These are phyloP conservation scores for Flexamia atlantica DNA, from an alignment of 2,888 invertebrate genomes.

Conservation along the genomic window DNA sequence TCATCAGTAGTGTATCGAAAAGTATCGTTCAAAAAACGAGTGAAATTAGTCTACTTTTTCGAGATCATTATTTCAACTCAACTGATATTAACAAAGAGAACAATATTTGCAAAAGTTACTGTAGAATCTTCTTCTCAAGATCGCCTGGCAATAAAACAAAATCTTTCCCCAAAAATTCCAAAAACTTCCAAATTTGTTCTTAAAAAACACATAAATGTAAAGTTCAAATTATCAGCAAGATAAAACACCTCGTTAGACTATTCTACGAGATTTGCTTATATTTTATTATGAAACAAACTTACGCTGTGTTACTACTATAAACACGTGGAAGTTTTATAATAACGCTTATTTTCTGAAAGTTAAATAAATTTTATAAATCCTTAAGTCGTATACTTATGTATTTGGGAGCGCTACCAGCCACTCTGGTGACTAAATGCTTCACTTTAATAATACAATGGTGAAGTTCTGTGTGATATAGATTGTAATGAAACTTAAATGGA, in stretches of 20 bases:
- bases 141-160: no score
- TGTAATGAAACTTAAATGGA: no score
- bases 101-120: no score
- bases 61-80: no score
- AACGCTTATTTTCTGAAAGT: conserved; percentile 2
- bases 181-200: no score
- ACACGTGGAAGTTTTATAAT: conserved; percentile 3
- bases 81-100: no score
- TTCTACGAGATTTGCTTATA: conserved; percentile 10
- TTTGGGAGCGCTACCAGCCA: background rate
- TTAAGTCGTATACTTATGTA: conserved; percentile 46
- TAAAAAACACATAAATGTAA: no score
- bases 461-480: background rate
- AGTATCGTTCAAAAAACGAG: no score
- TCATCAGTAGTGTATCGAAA: no score
- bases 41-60: no score
- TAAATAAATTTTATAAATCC: conserved; percentile 12
- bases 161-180: no score
- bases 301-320: conserved; percentile 38
- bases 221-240: background rate
- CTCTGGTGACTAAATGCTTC: background rate
- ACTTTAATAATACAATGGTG: conserved; percentile 19
- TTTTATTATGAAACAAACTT: conserved; percentile 40
- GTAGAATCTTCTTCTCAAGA: no score
- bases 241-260: conserved; percentile 44